These are phyloP conservation scores for Pseudochromis fuscus DNA, from an alignment of 2,797 vertebrate species.

Conservation along the genomic window DNA sequence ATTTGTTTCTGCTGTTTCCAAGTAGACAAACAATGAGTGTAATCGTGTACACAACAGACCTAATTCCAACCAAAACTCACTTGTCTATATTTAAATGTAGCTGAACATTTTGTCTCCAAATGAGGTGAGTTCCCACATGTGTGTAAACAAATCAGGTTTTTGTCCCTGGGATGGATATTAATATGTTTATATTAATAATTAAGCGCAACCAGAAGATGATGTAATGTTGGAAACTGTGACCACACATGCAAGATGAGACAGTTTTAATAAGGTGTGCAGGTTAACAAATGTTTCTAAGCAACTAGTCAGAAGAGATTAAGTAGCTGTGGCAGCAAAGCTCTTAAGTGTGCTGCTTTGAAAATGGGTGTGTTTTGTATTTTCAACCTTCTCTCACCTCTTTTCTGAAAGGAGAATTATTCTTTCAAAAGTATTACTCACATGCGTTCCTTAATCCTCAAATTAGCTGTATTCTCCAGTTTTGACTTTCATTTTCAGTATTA, in stretches of 20 bases:
- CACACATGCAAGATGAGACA: no score
- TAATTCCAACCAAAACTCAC: neutral
- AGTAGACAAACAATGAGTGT: neutral
- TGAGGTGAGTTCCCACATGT: slow-evolving; percentile 5
- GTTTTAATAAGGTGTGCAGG: no score
- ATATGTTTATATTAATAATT: neutral
- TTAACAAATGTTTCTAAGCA: no score
- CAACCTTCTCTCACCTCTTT: no score
- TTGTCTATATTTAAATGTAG: slow-evolving; percentile 2
- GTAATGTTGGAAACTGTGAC: no score
- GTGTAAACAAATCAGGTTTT: slow-evolving; percentile 1
- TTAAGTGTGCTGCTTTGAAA: neutral
- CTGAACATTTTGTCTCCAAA: neutral
- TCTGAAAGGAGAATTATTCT: neutral
- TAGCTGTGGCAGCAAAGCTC: neutral
- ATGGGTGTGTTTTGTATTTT: neutral
- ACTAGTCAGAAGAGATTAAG: no score
- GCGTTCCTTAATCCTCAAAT: neutral
- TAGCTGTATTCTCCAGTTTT: neutral
- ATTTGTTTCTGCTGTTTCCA: neutral
- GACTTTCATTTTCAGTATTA: neutral
- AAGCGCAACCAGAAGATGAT: neutral
- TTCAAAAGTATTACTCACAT: neutral
- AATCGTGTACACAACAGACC: neutral
- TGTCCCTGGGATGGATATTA: neutral